Base-by-base conservation (phyloP, 2,113 vertebrate species). In the Stigmatopora nigra region DNA sequence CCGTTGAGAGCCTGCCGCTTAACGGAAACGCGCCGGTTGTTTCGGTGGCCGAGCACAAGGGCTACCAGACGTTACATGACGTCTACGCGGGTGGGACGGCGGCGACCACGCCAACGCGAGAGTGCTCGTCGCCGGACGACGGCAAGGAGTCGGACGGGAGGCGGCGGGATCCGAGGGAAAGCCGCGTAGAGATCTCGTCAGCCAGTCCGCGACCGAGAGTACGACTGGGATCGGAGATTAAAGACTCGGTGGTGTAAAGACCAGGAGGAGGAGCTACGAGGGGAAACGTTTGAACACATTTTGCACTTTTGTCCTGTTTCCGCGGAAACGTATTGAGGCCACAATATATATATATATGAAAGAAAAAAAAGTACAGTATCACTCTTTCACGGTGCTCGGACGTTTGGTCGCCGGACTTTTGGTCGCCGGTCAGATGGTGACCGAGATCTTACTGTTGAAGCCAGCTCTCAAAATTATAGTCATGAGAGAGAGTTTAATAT, bases 51-150 rank as follows among this genome's bases (percentile, higher is more conserved):
- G 95, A 98, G 75, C 95, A 96, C 86, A 95, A 93, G 77, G 96
- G 95, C 79, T 99, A 98, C 83, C 96, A 96, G 88, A 91, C 96
- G 56, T 91, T 98, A 56, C 92, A 93, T 1, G 94, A 98, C 81
- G 95, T 93, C 84, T 92, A 92, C 78, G 89, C 91, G 2, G 91
- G 89, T 67, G 91, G 89, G 84, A 92, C 91, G 16, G 92, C 94
- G 0, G 74, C 91, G 13, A 92, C 25, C 2, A 31, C 91, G 17
- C 93, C 94, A 0, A 75, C 91, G 13, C 92, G 91, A 0, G 93
- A 92, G 77, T 88, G 86, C 82, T 88, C 89, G 5, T 88, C 92
- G 3, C 89, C 91, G 0, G 89, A 91, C 8, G 87, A 92, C 64
- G 86, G 82, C 71, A 88, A 90, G 12, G 93, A 94, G 75, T 92